A percentile compares a stretch with the other conserved stretches of the same genome.
Conservation (phyloP, 2,797 vertebrate genomes). For the Falco novaeseelandiae region DNA sequence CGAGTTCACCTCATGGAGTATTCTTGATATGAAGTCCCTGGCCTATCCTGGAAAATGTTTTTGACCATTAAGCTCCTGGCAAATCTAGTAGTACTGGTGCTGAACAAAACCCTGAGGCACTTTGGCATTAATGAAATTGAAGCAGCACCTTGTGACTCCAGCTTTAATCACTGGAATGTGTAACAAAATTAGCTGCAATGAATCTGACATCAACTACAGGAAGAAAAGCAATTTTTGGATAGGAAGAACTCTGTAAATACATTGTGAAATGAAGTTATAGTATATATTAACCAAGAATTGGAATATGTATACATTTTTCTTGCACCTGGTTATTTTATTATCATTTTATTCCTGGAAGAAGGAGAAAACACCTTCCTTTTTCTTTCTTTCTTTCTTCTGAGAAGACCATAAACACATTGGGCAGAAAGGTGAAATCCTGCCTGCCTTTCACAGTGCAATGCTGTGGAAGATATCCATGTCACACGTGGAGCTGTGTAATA, state of each 20-base stretch:
- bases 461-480: background rate
- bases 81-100: background rate
- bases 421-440: background rate
- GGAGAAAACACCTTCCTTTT: background rate
- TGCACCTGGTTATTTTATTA: background rate
- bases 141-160: conserved; percentile 1
- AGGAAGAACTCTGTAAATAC: background rate
- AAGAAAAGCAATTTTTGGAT: background rate
- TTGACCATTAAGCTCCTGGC: background rate
- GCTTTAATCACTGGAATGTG: background rate
- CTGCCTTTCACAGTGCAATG: background rate
- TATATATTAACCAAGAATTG: background rate
- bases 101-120: background rate
- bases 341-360: background rate
- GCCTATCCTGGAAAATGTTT: background rate
- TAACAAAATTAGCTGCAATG: background rate
- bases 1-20: background rate
- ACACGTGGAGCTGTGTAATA: background rate
- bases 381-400: background rate
- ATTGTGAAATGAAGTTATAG: background rate
- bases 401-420: background rate
- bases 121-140: conserved; percentile 21
- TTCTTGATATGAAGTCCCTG: background rate
- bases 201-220: background rate
- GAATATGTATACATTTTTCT: background rate